Conservation (phyloP, 1,140 invertebrate genomes). For the Lepidurus arcticus region DNA sequence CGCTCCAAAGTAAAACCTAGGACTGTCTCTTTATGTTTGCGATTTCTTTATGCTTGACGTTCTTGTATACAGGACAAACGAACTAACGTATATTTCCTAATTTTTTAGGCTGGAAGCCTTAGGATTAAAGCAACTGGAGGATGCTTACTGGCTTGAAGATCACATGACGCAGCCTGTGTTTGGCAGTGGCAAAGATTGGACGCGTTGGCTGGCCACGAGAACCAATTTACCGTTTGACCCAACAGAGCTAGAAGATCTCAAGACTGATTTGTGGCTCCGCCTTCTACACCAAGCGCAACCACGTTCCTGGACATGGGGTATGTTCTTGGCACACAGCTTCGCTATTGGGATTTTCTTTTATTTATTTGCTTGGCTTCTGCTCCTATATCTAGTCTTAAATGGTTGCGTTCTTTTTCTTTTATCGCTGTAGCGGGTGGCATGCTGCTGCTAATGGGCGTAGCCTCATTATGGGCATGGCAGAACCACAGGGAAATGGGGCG, state of each 20-base stretch:
- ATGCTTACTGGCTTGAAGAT: conserved; percentile 83
- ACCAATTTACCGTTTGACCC: conserved; percentile 72
- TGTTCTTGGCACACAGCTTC: not conserved
- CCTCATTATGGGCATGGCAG: not conserved
- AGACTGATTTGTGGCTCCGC: conserved; percentile 75
- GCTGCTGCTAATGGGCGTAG: not conserved
- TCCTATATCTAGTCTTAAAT: conserved; percentile 5
- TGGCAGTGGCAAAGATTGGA: conserved; percentile 61
- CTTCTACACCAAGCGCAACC: conserved; percentile 82
- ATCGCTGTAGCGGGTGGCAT: not conserved
- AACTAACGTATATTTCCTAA: not conserved
- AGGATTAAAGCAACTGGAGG: conserved; percentile 73
- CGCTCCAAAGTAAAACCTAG: conserved; percentile 58
- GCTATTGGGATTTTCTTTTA: not conserved
- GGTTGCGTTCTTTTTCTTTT: conserved; percentile 8
- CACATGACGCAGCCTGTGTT: conserved; percentile 62
- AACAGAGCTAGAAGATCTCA: conserved; percentile 64
- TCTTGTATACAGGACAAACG: not conserved
- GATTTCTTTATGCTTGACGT: conserved; percentile 28
- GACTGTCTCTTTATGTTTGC: not conserved
- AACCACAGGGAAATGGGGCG: not conserved
- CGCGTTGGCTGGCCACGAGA: conserved; percentile 67
- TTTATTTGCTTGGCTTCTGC: conserved; percentile 13
- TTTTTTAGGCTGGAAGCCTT: conserved; percentile 61
- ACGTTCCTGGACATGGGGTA: conserved; percentile 61